Conservation (phyloP, 1,140 invertebrate species). For the Neocloeon triangulifer region DNA sequence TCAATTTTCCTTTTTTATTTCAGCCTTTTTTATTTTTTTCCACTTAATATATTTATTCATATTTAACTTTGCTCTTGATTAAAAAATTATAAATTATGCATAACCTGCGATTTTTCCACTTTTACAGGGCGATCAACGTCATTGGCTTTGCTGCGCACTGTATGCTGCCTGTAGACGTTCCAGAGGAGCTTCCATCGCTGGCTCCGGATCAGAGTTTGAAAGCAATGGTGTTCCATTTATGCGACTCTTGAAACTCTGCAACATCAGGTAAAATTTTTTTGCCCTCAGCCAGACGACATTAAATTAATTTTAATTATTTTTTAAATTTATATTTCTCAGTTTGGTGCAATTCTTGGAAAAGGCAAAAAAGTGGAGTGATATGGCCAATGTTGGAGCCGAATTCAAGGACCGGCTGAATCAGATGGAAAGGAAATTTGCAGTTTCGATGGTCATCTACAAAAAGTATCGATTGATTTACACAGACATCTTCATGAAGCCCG, state of each 20-base stretch:
- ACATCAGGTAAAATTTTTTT: conserved; percentile 44
- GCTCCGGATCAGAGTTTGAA: conserved; percentile 40
- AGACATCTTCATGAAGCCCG: conserved; percentile 57
- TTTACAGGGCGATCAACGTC: conserved; percentile 63
- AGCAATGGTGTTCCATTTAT: conserved; percentile 86
- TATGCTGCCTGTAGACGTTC: conserved; percentile 74
- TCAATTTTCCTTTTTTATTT: neutral
- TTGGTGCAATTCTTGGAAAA: conserved; percentile 90
- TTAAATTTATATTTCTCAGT: conserved; percentile 23
- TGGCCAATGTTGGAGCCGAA: conserved; percentile 68
- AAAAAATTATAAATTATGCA: neutral
- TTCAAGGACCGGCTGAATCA: conserved; percentile 67
- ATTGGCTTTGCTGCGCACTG: conserved; percentile 88
- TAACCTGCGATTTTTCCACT: neutral
- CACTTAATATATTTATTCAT: too few relatives aligned
- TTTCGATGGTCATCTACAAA: conserved; percentile 83
- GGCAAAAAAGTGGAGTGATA: conserved; percentile 88
- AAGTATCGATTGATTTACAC: conserved; percentile 79
- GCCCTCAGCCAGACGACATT: conserved; percentile 5
- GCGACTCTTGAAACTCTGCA: conserved; percentile 62
- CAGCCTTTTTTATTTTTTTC: too few relatives aligned
- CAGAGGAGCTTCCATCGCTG: conserved; percentile 56
- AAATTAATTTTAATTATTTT: conserved; percentile 3
- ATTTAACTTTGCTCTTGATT: too few relatives aligned
- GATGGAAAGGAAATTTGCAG: conserved; percentile 80